phyloP scores from a whole-genome alignment of 92 coral and sea anemone genomes.

The Ricordea florida region DNA sequence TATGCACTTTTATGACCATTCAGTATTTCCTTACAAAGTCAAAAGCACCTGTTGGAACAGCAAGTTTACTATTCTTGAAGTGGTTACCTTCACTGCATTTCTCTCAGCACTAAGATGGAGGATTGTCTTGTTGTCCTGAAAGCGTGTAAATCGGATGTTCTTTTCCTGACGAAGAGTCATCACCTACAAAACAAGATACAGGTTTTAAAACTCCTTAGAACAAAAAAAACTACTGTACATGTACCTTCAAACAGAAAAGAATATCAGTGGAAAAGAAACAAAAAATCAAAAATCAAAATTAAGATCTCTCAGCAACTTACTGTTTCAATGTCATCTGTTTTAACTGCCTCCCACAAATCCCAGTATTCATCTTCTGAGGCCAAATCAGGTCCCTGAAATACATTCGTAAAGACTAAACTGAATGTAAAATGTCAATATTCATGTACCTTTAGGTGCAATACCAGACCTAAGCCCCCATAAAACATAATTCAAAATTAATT shows the following conservation, averaged over 20 bases:
- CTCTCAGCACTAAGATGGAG: constrained; percentile 84
- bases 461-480: too few relatives aligned
- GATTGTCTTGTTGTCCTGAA: constrained; percentile 89
- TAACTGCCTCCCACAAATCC: constrained; percentile 93
- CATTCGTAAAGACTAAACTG: neutral
- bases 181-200: constrained; percentile 51
- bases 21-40: neutral
- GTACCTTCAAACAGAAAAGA: neutral
- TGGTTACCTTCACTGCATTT: constrained; percentile 67
- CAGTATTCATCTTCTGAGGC: constrained; percentile 91
- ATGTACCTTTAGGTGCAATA: too few relatives aligned
- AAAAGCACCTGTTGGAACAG: neutral
- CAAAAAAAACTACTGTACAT: too few relatives aligned
- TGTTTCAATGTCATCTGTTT: constrained; percentile 73
- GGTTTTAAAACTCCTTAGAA: too few relatives aligned
- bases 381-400: constrained; percentile 51
- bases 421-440: too few relatives aligned
- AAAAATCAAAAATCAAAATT: too few relatives aligned
- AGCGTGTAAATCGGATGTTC: constrained; percentile 75
- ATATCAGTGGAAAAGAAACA: neutral
- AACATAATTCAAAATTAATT: too few relatives aligned
- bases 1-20: neutral
- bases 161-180: constrained; percentile 61
- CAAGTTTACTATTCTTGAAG: neutral
- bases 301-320: constrained; percentile 63